Base-by-base conservation (phyloP, 2,797 vertebrate genomes). In the Atherinosoma microstoma region DNA sequence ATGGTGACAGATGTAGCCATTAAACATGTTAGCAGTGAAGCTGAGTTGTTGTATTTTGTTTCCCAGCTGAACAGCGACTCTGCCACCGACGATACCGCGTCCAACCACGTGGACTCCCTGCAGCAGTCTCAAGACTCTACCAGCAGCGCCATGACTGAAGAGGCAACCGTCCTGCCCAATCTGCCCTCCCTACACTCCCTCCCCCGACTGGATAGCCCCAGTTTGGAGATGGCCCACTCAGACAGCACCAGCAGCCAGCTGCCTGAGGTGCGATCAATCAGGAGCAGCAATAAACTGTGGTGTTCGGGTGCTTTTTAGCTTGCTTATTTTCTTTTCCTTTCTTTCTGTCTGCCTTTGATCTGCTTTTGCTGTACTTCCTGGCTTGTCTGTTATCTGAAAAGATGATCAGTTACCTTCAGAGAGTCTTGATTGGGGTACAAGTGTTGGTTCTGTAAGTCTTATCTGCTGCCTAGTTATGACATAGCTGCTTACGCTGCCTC, bases 241-340 rank as follows among this genome's bases (percentile, higher is more conserved):
- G 97, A 98, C 95, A 97, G 94, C 93, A 92, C 96, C 97, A 96
- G 95, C 96, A 96, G 96, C 95, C 97, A 96, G 97, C 96, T 97
- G 96, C 97, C 98, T 98, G 98, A 99, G 98, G 98, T 99, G 98
- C 97, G 97, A 96, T 90, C 92, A 92, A 89, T 95, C 76, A 83
- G 94, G 93, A 87, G 80, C 80, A 94, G 91, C 88, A 93, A 94
- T 92, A 92, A 94, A 92, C 93, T 95, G 91, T 97, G 96, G 96
- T 95, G 96, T 95, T 94, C 95, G 95, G 96, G 97, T 76, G 90
- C 94, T 91, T 93, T 94, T 85, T 95, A 95, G 84, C 87, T 84
- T 47, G 35, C 66, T 56, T 70, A 10, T 49, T 22, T n/a, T 3
- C n/a, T n/a, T 64, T 38, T 27, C 60, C 49, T 70, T 29, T 59